These are phyloP conservation scores for Rhineura floridana DNA, from an alignment of 2,113 vertebrate species.

Conservation along the genomic window DNA sequence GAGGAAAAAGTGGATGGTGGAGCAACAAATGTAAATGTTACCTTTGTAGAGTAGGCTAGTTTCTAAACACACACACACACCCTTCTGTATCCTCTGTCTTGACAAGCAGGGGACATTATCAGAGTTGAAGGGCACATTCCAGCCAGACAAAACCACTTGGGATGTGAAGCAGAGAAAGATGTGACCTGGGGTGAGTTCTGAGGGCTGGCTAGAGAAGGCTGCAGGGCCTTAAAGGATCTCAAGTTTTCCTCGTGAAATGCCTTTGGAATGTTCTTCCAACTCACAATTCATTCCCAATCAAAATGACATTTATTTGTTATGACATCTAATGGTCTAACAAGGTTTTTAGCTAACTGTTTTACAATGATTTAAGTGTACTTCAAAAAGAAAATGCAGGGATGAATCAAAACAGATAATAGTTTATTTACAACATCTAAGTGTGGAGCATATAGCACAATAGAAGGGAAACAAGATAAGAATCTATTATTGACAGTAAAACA, in stretches of 20 bases:
- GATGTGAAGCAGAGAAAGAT: too few species aligned
- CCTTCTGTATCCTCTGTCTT: too few species aligned
- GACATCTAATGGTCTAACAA: neutral
- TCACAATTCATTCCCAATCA: neutral
- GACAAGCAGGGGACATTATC: too few species aligned
- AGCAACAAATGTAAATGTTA: neutral
- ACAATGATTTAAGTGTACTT: neutral
- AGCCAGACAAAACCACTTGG: too few species aligned
- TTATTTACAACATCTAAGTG: constrained; percentile 70
- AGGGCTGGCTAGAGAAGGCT: too few species aligned
- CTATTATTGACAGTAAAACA: constrained; percentile 42
- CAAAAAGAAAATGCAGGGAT: neutral
- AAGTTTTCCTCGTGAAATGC: neutral
- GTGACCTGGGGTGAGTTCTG: too few species aligned
- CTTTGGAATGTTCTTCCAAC: neutral
- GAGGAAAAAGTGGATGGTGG: too few species aligned
- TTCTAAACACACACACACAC: too few species aligned
- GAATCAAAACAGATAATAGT: constrained; percentile 43
- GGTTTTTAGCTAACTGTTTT: neutral
- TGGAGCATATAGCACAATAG: constrained; percentile 60
- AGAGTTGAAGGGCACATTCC: too few species aligned
- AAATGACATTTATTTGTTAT: neutral
- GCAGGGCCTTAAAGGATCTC: neutral
- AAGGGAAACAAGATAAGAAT: constrained; percentile 34
- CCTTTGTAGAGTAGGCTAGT: too few species aligned